Evolutionary conservation across 2,113 vertebrate genomes (phyloP).

Genomic region (Chauna torquata): DNA sequence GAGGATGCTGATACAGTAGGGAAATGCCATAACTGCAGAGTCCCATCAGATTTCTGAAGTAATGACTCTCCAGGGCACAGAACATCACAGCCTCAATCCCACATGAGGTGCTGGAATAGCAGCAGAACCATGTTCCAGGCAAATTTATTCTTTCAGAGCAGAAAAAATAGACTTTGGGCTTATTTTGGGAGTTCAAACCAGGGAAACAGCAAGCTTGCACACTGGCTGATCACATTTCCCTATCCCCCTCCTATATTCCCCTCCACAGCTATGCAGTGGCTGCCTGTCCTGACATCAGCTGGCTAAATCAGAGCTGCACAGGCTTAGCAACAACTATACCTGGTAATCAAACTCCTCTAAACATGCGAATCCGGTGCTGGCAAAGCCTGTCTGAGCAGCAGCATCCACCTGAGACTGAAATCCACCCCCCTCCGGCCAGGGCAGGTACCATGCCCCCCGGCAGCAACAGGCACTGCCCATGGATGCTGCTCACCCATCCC

Average conservation of each 20-base stretch:
- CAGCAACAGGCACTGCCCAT: not conserved
- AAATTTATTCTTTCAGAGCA: conserved; percentile 6
- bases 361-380: not conserved
- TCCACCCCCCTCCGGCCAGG: not conserved
- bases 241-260: not conserved
- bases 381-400: not conserved
- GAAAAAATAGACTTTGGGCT: conserved; percentile 36
- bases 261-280: not conserved
- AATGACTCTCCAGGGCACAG: conserved; percentile 5
- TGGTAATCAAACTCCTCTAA: not conserved
- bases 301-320: not conserved
- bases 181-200: conserved; percentile 15
- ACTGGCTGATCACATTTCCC: not conserved
- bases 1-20: not conserved
- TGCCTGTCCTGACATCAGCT: not conserved
- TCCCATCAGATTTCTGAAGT: not conserved
- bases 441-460: not conserved
- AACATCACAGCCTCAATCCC: conserved; percentile 41
- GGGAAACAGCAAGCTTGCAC: not conserved
- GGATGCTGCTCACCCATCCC: not conserved
- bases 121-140: not conserved
- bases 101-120: conserved; percentile 31
- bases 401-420: not conserved
- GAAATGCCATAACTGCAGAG: conserved; percentile 4
- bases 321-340: not conserved